phyloP scores from a whole-genome alignment of 1,140 invertebrate genomes.

The Acromyrmex heyeri region DNA sequence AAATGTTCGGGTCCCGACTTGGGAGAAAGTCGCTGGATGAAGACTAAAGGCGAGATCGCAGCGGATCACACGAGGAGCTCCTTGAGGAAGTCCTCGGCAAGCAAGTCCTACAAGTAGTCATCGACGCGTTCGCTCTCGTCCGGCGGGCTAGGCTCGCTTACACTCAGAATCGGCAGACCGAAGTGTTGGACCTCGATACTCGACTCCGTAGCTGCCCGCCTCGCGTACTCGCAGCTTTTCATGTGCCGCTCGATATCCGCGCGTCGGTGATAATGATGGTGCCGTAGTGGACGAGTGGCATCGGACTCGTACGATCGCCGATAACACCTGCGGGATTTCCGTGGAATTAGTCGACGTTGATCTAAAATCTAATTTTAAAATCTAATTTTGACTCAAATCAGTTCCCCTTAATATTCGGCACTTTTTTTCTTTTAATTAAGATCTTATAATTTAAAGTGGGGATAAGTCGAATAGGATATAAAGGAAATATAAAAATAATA shows the following conservation, averaged over 20 bases:
- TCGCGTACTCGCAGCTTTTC: constrained; percentile 82
- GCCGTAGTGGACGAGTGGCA: constrained; percentile 72
- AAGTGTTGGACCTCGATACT: constrained; percentile 88
- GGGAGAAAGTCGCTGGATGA: background rate
- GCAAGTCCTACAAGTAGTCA: constrained; percentile 86
- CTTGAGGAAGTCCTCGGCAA: constrained; percentile 84
- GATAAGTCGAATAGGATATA: too few species aligned
- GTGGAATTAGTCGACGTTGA: background rate
- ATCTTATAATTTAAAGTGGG: too few species aligned
- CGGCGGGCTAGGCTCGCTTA: constrained; percentile 92
- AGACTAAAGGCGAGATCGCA: constrained; percentile 1
- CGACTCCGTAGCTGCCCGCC: constrained; percentile 83
- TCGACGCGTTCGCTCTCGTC: constrained; percentile 88
- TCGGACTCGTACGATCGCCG: constrained; percentile 82
- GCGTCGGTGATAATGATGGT: constrained; percentile 75
- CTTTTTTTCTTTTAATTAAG: too few species aligned
- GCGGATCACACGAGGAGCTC: constrained; percentile 84
- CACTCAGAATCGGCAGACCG: constrained; percentile 91
- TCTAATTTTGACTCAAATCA: background rate
- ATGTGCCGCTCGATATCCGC: constrained; percentile 78
- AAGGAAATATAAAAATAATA: too few species aligned
- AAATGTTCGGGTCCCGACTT: background rate
- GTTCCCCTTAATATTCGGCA: too few species aligned
- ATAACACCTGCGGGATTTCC: constrained; percentile 73
- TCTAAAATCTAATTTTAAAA: background rate